Base-by-base conservation (phyloP, 2,113 vertebrate species). In the Eretmochelys imbricata region DNA sequence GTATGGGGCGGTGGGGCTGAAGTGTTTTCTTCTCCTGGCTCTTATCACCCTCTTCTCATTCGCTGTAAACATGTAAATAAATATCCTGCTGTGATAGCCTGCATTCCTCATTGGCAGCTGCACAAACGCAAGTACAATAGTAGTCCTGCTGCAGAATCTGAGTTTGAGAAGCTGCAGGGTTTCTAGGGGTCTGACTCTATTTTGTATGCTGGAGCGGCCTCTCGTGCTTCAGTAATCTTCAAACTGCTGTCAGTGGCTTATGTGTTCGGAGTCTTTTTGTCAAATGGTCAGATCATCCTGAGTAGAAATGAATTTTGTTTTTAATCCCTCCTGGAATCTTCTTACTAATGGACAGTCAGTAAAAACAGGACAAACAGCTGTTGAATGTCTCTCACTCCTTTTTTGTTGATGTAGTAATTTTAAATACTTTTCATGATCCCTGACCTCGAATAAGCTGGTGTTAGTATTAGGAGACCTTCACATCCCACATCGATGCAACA, bases 401-500 rank as follows among this genome's bases (percentile, higher is more conserved):
- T n/a, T n/a, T 42, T 42, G n/a, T 42, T 20, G 38, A 8, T 75
- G 10, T 42, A 69, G 16, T 69, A 42, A 42, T 75, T 38, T 38
- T 75, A 38, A 72, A 38, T 72, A 11, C 89, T 94, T 72, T 80
- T 82, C 89, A 84, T 94, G 80, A 72, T 89, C 9, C n/a, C 1
- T 85, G 84, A 78, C 62, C 93, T 95, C 89, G 54, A 57, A 4
- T 29, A 97, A 99, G 99, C 98, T 99, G 99, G 99, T 99, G 98
- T 98, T 99, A 98, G 99, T 99, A 81, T 98, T 99, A 97, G 99
- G 99, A 98, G 99, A 99, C 78, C 99, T 99, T 95, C 99, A 99
- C 97, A 99, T 99, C 95, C 99, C 99, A 25, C 99, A 99, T 91
- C 99, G 99, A 87, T 99, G 99, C 98, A 99, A 99, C 98, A 99